phyloP scores from a whole-genome alignment of 2,113 vertebrate genomes.

The Phrynosoma platyrhinos region DNA sequence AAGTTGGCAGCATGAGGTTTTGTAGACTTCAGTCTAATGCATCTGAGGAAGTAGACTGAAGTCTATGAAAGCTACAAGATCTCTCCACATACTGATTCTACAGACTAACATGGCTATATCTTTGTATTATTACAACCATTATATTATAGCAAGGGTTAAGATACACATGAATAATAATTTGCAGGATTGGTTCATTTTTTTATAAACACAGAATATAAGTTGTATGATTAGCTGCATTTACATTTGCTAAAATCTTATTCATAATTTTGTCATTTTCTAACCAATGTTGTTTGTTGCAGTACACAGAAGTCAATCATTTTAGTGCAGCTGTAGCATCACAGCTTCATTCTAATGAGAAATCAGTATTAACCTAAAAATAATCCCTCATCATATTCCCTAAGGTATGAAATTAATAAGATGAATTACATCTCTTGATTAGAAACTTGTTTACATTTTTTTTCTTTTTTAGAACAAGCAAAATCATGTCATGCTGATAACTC shows the following conservation, averaged over 20 bases:
- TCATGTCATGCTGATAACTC: not conserved
- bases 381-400: slow-evolving; percentile 37
- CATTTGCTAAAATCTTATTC: not conserved
- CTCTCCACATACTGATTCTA: too few species aligned
- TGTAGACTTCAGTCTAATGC: too few species aligned
- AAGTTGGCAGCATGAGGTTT: too few species aligned
- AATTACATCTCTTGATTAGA: slow-evolving; percentile 38
- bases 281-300: slow-evolving; percentile 12
- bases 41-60: too few species aligned
- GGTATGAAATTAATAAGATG: slow-evolving; percentile 20
- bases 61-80: too few species aligned
- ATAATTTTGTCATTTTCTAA: slow-evolving; percentile 42
- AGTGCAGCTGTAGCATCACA: slow-evolving; percentile 25
- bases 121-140: too few species aligned
- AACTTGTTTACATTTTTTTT: slow-evolving; percentile 17
- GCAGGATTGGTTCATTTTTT: not conserved
- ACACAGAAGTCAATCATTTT: slow-evolving; percentile 40
- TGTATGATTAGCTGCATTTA: slow-evolving; percentile 28
- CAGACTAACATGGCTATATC: too few species aligned
- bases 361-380: slow-evolving; percentile 53
- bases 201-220: not conserved
- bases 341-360: slow-evolving; percentile 57
- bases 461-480: not conserved
- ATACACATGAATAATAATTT: slow-evolving; percentile 2
- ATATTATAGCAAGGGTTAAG: slow-evolving; percentile 19